Base-by-base conservation (phyloP, 2,888 invertebrate species). In the Nomada fucata region DNA sequence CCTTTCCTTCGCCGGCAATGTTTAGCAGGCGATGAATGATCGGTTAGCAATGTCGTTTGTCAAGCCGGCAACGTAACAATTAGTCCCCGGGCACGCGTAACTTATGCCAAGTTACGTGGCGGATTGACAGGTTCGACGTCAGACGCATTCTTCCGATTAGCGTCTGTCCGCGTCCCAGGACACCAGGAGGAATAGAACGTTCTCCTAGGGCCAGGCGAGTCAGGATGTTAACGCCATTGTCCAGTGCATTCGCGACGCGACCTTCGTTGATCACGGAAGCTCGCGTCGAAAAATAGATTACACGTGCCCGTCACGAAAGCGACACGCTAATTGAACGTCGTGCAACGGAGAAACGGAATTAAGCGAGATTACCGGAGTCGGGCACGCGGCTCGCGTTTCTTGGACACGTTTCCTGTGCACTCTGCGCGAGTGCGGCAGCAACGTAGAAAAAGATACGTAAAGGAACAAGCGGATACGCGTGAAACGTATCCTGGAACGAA, bases 271-370 rank as follows among this genome's bases (percentile, higher is more conserved):
- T 13, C 68, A 59, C 53, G 70, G 42, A 71, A 74, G 15, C 61
- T 29, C 26, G 20, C 44, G n/a, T 7, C 53, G 76, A 23, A 52
- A 74, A 73, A 82, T 71, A 74, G 65, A 53, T 44, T 52, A 20
- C 76, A 72, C 82, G 71, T 81, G 72, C 18, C 44, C 55, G 72
- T 72, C 72, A 71, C 79, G 82, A 83, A 76, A 72, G 60, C 47
- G 69, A 61, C 68, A 67, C 73, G 60, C 47, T 83, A 81, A 76
- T 81, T 79, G 72, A 65, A 57, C 26, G 18, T 5, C 59, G n/a
- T 36, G 57, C n/a, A 23, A 44, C 69, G 73, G 73, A 3, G 70
- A 44, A 71, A 69, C 47, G 57, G 64, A 72, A 81, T 81, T 76
- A 69, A 68, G 81, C 72, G 60, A 75, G 61, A 81, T 79, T 81